Evolutionary conservation across 2,797 vertebrate genomes (phyloP).

Genomic region (Platyrinchus mystaceus): DNA sequence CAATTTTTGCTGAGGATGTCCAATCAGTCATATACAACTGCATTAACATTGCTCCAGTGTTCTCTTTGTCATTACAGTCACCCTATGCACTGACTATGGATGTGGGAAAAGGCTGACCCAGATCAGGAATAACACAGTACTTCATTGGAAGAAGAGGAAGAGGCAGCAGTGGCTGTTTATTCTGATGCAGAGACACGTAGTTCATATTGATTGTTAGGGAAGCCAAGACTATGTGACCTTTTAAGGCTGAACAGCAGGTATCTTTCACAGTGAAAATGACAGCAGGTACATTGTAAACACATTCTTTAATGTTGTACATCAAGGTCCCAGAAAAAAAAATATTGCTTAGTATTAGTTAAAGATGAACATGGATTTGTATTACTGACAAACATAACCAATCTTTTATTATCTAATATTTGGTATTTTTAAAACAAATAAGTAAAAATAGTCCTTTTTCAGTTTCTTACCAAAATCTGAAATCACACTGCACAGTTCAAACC

Average conservation of each 20-base stretch:
- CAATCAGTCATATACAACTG: conserved; percentile 60
- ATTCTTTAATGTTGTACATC: not conserved
- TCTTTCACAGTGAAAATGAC: conserved; percentile 32
- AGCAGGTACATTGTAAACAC: not conserved
- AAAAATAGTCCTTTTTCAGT: not conserved
- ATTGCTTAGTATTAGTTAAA: not conserved
- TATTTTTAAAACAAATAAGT: not conserved
- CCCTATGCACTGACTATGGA: conserved; percentile 48
- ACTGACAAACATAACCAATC: not conserved
- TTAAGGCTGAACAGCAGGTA: conserved; percentile 32
- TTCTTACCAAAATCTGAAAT: not conserved
- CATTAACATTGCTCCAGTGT: conserved; percentile 65
- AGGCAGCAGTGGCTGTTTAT: conserved; percentile 43
- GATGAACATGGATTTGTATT: not conserved
- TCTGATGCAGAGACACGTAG: conserved; percentile 52
- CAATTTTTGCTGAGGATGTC: conserved; percentile 83
- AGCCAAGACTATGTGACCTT: conserved; percentile 63
- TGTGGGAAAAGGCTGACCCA: conserved; percentile 30
- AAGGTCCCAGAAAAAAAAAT: not conserved
- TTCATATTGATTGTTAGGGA: conserved; percentile 63
- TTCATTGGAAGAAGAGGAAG: conserved; percentile 13
- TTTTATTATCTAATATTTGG: not conserved
- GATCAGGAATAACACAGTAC: conserved; percentile 15
- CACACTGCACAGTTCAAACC: not conserved
- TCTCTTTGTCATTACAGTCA: conserved; percentile 58